Evolutionary conservation across 1,140 invertebrate species (phyloP).

Genomic region (Drosophila lacteicornis): DNA sequence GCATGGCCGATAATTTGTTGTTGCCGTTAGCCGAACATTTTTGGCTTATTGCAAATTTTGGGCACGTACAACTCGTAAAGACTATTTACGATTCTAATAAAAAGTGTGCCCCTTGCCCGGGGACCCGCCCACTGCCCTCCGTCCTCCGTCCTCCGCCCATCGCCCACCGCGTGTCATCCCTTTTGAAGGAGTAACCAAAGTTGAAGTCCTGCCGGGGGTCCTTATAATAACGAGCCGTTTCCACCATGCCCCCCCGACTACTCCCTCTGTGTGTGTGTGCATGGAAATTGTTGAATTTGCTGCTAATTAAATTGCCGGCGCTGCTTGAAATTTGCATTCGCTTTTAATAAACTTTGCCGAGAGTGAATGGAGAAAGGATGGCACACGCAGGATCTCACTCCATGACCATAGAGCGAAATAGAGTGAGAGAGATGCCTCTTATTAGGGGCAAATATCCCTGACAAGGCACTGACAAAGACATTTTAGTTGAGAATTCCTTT

Average conservation of each 20-base stretch:
- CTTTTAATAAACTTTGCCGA: conserved; percentile 71
- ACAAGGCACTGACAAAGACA: conserved; percentile 52
- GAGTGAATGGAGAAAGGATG: not conserved
- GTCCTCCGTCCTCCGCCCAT: not conserved
- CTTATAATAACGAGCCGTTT: conserved; percentile 48
- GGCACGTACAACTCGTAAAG: conserved; percentile 81
- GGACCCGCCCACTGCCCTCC: not conserved
- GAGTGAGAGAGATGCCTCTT: not conserved
- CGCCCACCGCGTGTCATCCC: conserved; percentile 37
- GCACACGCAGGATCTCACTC: not conserved
- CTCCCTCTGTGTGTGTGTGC: conserved; percentile 35
- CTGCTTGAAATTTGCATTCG: conserved; percentile 70
- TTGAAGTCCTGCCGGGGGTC: conserved; percentile 42
- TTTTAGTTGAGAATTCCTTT: conserved; percentile 22
- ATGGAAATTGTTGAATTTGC: conserved; percentile 80
- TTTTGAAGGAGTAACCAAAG: conserved; percentile 49
- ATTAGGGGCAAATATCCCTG: conserved; percentile 50
- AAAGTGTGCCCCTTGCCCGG: conserved; percentile 63
- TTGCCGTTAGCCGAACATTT: conserved; percentile 58
- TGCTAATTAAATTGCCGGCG: conserved; percentile 76
- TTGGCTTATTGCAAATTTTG: conserved; percentile 82
- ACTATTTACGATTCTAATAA: conserved; percentile 84
- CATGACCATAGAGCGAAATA: not conserved
- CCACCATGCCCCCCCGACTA: not conserved
- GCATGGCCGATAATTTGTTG: conserved; percentile 72